phyloP scores from a whole-genome alignment of 2,113 vertebrate genomes.

The Silurus asotus region DNA sequence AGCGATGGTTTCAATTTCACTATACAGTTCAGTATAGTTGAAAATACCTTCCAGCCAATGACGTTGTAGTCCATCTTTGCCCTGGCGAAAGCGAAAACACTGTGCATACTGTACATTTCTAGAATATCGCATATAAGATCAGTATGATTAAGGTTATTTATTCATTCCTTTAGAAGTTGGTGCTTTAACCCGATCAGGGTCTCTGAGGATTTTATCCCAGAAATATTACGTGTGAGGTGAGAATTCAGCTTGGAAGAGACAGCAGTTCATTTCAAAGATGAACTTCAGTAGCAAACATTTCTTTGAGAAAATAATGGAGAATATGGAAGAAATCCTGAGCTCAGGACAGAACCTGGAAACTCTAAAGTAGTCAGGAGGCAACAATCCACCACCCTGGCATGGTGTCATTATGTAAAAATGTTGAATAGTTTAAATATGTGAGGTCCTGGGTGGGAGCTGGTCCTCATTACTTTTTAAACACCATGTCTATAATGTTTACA shows the following conservation, averaged over 20 bases:
- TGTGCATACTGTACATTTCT: too few species aligned
- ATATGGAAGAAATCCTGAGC: not conserved
- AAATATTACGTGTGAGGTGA: too few species aligned
- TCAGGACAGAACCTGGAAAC: not conserved
- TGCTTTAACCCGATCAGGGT: not conserved
- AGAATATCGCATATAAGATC: not conserved
- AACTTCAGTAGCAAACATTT: too few species aligned
- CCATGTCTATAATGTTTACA: constrained; percentile 26
- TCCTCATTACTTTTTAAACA: constrained; percentile 24
- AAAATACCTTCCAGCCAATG: not conserved
- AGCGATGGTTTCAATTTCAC: not conserved
- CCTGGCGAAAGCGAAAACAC: too few species aligned
- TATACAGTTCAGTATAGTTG: not conserved
- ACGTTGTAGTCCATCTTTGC: too few species aligned
- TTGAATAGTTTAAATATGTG: constrained; percentile 12
- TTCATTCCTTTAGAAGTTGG: not conserved
- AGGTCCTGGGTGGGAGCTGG: not conserved
- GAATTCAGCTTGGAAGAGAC: not conserved
- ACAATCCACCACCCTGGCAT: not conserved
- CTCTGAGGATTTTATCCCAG: too few species aligned
- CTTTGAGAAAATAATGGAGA: not conserved
- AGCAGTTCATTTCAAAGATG: not conserved
- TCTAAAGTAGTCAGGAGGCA: not conserved
- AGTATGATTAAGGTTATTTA: not conserved
- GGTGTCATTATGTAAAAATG: not conserved